These are phyloP conservation scores for Carassius auratus DNA, from an alignment of 2,113 vertebrate species.

Conservation along the genomic window DNA sequence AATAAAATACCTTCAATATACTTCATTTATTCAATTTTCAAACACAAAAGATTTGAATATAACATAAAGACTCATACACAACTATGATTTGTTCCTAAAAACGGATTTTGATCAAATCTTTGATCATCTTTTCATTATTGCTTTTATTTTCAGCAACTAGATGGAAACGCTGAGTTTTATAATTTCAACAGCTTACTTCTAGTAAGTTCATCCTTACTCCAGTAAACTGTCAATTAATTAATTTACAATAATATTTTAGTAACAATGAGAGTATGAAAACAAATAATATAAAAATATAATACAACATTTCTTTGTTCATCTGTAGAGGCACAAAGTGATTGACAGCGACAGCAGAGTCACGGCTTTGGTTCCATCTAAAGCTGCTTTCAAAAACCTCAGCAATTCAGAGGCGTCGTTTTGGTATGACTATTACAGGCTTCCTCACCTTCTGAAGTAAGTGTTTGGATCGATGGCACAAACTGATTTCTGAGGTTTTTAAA, in stretches of 20 bases:
- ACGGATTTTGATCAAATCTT: not conserved
- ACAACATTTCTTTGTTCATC: constrained; percentile 27
- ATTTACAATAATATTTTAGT: not conserved
- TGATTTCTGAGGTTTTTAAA: not conserved
- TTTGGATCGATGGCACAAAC: not conserved
- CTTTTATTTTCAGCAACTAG: constrained; percentile 80
- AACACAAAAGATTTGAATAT: too few relatives aligned
- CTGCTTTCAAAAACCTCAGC: constrained; percentile 74
- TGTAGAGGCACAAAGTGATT: constrained; percentile 45
- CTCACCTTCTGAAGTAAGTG: constrained; percentile 80
- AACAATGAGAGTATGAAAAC: not conserved
- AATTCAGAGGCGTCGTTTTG: constrained; percentile 74
- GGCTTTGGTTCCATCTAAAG: constrained; percentile 78
- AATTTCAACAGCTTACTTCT: constrained; percentile 76
- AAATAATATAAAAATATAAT: not conserved
- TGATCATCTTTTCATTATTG: not conserved
- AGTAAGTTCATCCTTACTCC: constrained; percentile 69
- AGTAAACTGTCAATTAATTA: not conserved
- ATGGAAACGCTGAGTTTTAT: constrained; percentile 71
- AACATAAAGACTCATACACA: not conserved
- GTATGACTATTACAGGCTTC: constrained; percentile 74
- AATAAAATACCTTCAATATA: too few relatives aligned
- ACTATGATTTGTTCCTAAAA: not conserved
- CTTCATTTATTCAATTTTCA: too few relatives aligned
- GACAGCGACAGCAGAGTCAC: constrained; percentile 80